A percentile compares a stretch with the other conserved stretches of the same genome.
These are phyloP conservation scores for Panopea generosa DNA, from an alignment of 2,888 invertebrate genomes.

Conservation along the genomic window DNA sequence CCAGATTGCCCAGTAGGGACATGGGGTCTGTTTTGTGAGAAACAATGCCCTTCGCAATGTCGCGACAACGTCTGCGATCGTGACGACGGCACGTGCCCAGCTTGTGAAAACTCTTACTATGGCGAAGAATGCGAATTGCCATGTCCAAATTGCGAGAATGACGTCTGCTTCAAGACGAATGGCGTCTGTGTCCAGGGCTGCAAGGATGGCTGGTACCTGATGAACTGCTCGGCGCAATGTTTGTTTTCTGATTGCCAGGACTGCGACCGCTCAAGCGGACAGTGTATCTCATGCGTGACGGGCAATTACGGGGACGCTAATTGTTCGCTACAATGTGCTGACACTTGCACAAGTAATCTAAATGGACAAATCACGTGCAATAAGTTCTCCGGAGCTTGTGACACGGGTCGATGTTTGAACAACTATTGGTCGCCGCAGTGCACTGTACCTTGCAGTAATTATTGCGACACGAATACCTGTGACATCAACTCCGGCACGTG, in stretches of 20 bases:
- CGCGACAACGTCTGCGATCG: constrained; percentile 36
- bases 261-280: constrained; percentile 30
- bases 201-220: constrained; percentile 35
- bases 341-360: constrained; percentile 10
- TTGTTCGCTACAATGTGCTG: constrained; percentile 28
- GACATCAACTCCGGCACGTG: constrained; percentile 39
- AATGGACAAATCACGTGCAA: constrained; percentile 32
- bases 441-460: constrained; percentile 27
- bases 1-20: constrained; percentile 38
- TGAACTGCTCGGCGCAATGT: constrained; percentile 25
- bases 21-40: constrained; percentile 42
- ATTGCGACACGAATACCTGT: constrained; percentile 25
- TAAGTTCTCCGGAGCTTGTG: constrained; percentile 42
- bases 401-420: constrained; percentile 17
- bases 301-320: constrained; percentile 26
- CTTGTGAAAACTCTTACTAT: constrained; percentile 30
- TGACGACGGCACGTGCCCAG: constrained; percentile 28
- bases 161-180: constrained; percentile 36
- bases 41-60: constrained; percentile 45
- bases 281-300: constrained; percentile 41
- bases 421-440: constrained; percentile 32
- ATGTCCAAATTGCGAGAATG: constrained; percentile 43
- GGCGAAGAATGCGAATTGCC: constrained; percentile 13
- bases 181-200: constrained; percentile 43
- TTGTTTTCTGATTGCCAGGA: constrained; percentile 27